These are phyloP conservation scores for Drosophila baimaii DNA, from an alignment of 1,140 invertebrate species.

Conservation along the genomic window DNA sequence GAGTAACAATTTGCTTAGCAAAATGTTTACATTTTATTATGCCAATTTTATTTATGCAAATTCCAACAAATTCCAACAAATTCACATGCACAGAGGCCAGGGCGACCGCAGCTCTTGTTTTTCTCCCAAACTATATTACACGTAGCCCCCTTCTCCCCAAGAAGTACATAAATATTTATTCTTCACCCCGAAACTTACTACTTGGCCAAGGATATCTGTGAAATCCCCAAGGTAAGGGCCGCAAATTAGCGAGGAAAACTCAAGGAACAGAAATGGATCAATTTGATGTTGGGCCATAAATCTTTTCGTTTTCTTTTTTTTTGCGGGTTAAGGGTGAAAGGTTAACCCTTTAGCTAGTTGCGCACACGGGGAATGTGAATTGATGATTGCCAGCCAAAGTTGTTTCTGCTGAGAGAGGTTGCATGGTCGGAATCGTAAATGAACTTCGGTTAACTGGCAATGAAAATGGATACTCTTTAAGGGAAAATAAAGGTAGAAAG, in stretches of 20 bases:
- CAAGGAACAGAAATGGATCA: slow-evolving; percentile 43
- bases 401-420: slow-evolving; percentile 15
- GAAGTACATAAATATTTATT: slow-evolving; percentile 17
- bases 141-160: slow-evolving; percentile 1
- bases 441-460: slow-evolving; percentile 15
- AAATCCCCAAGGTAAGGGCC: slow-evolving; percentile 39
- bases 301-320: background rate
- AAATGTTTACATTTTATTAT: slow-evolving; percentile 82
- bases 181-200: slow-evolving; percentile 1
- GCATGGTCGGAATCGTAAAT: slow-evolving; percentile 39
- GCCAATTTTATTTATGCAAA: slow-evolving; percentile 82
- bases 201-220: background rate
- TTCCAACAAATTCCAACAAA: slow-evolving; percentile 40
- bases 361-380: slow-evolving; percentile 22
- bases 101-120: slow-evolving; percentile 48
- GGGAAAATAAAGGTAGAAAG: slow-evolving; percentile 3
- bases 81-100: slow-evolving; percentile 5
- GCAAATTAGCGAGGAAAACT: slow-evolving; percentile 47
- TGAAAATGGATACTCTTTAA: slow-evolving; percentile 9
- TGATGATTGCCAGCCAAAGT: slow-evolving; percentile 32
- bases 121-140: slow-evolving; percentile 32
- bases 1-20: slow-evolving; percentile 75
- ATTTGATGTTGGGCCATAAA: slow-evolving; percentile 44
- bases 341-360: slow-evolving; percentile 45
- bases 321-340: slow-evolving; percentile 9